phyloP scores from a whole-genome alignment of 1,140 invertebrate species.

The Cyphomyrmex costatus region DNA sequence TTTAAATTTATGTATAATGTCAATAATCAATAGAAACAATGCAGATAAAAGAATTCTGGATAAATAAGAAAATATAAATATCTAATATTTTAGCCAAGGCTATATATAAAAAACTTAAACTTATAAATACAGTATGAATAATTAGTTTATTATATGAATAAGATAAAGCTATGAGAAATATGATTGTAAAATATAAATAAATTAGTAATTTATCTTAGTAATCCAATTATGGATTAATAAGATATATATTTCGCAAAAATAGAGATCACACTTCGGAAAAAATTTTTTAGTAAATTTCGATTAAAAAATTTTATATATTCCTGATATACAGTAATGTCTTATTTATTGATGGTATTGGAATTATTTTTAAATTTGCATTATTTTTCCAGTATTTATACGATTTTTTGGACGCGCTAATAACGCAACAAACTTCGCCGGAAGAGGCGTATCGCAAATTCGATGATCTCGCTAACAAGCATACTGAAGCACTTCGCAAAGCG shows the following conservation, averaged over 20 bases:
- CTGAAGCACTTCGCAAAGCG: constrained; percentile 95
- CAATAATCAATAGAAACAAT: no score
- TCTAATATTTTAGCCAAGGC: no score
- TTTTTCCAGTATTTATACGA: constrained; percentile 94
- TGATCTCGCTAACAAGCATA: constrained; percentile 96
- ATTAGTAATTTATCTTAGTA: no score
- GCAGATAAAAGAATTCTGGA: no score
- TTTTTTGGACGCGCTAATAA: constrained; percentile 97
- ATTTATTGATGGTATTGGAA: not conserved
- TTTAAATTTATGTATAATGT: no score
- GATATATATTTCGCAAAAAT: not conserved
- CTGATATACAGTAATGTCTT: not conserved
- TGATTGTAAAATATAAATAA: no score
- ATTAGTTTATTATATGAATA: no score
- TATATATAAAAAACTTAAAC: no score
- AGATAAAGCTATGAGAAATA: no score
- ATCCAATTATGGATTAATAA: no score
- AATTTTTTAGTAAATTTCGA: not conserved
- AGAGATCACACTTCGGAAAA: not conserved
- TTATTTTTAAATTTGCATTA: constrained; percentile 25
- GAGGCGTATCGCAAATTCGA: constrained; percentile 99
- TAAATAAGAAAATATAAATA: no score
- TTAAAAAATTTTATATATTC: not conserved
- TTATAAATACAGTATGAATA: no score
- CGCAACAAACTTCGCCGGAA: constrained; percentile 98